Percentiles rank a stretch among this genome's conserved stretches.
Evolutionary conservation across 2,888 invertebrate genomes (phyloP).

Genomic region (Caenorhabditis sp.): DNA sequence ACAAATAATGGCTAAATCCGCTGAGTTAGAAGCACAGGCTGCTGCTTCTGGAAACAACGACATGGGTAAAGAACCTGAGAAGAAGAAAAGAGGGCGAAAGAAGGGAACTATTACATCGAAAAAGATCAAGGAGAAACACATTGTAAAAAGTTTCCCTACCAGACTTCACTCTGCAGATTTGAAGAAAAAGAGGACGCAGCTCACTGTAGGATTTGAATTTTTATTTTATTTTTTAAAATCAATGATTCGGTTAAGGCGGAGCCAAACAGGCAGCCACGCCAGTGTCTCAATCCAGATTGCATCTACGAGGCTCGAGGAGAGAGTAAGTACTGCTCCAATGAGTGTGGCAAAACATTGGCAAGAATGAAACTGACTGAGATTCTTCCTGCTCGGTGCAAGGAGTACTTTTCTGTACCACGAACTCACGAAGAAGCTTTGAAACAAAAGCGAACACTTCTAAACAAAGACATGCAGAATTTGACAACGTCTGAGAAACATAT

Average conservation of each 20-base stretch:
- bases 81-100: slow-evolving; percentile 62
- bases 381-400: slow-evolving; percentile 22
- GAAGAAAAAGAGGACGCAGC: slow-evolving; percentile 17
- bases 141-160: slow-evolving; percentile 19
- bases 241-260: no score
- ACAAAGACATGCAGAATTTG: slow-evolving; percentile 2
- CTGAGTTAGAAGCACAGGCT: slow-evolving; percentile 9
- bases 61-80: slow-evolving; percentile 9
- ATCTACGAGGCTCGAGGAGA: slow-evolving; percentile 84
- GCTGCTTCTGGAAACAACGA: not conserved
- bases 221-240: not conserved
- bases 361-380: slow-evolving; percentile 20
- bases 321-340: slow-evolving; percentile 64
- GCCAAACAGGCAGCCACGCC: slow-evolving; percentile 82
- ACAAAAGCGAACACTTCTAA: not conserved
- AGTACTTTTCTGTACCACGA: slow-evolving; percentile 8
- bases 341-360: slow-evolving; percentile 52
- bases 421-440: not conserved
- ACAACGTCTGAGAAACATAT: slow-evolving; percentile 10
- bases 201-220: slow-evolving; percentile 2
- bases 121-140: slow-evolving; percentile 12
- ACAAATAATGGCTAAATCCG: slow-evolving; percentile 28
- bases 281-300: slow-evolving; percentile 94
- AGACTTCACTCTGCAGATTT: slow-evolving; percentile 36
- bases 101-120: slow-evolving; percentile 32